A percentile compares a stretch with the other conserved stretches of the same genome.
phyloP scores from a whole-genome alignment of 1,140 invertebrate genomes.

The Heliconius eleuchia region DNA sequence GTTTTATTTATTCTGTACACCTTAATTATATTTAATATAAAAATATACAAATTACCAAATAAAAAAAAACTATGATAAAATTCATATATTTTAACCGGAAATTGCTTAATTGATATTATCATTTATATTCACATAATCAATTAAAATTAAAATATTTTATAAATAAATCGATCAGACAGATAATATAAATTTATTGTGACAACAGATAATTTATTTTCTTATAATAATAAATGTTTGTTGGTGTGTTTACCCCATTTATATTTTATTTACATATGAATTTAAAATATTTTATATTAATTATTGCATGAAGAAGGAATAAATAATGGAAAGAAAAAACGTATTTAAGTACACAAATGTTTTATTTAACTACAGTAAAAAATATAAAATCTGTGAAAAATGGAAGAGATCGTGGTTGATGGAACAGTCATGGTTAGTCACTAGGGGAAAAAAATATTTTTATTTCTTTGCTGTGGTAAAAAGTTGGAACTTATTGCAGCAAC shows the following conservation, averaged over 20 bases:
- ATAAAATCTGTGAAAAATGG: no score
- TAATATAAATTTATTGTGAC: neutral
- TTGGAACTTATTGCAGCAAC: no score
- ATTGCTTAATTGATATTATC: constrained; percentile 1
- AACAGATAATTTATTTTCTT: constrained; percentile 4
- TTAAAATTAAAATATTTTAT: constrained; percentile 3
- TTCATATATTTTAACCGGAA: constrained; percentile 26
- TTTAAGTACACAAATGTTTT: no score
- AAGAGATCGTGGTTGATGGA: no score
- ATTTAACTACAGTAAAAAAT: no score
- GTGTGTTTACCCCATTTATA: neutral
- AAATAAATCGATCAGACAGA: neutral
- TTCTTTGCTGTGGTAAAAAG: no score
- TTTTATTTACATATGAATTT: neutral
- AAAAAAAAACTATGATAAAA: constrained; percentile 3
- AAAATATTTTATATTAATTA: no score
- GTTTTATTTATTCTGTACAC: constrained; percentile 51
- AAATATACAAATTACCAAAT: neutral
- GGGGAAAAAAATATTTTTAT: no score
- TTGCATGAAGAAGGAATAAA: no score
- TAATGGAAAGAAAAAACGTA: no score
- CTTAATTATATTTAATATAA: constrained; percentile 11
- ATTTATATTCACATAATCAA: neutral
- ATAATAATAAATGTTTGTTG: neutral
- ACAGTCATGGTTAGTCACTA: no score